A percentile compares a stretch with the other conserved stretches of the same genome.
These are phyloP conservation scores for Trichonephila clavata DNA, from an alignment of 1,140 invertebrate species.

Conservation along the genomic window DNA sequence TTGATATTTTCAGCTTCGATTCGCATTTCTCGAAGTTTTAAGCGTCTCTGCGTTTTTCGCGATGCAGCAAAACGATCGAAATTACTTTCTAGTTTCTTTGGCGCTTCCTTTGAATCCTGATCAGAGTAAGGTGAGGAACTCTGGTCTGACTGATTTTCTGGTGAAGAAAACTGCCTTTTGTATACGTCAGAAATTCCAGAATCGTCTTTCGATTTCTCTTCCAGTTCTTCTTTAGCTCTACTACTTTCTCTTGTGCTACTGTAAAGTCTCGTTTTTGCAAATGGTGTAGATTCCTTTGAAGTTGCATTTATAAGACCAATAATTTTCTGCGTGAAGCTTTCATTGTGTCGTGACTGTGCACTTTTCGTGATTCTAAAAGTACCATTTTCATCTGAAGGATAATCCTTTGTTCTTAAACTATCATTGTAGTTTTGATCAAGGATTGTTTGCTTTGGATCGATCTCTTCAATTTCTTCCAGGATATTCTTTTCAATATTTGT, in stretches of 20 bases:
- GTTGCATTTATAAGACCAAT: constrained; percentile 45
- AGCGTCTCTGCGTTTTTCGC: constrained; percentile 59
- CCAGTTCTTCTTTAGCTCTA: constrained; percentile 7
- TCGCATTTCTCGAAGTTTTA: constrained; percentile 60
- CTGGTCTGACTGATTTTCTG: background rate
- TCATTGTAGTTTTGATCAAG: background rate
- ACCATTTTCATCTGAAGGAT: background rate
- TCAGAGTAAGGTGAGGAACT: background rate
- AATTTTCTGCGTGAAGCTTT: constrained; percentile 64
- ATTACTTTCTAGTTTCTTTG: background rate
- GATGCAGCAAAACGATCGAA: constrained; percentile 68
- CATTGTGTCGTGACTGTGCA: background rate
- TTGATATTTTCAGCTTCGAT: constrained; percentile 65
- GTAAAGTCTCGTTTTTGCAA: constrained; percentile 55
- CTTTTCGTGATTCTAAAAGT: constrained; percentile 33
- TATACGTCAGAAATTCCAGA: background rate
- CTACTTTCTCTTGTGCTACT: constrained; percentile 37
- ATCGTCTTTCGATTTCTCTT: constrained; percentile 58
- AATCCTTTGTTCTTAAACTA: background rate
- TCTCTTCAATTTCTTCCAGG: constrained; percentile 8
- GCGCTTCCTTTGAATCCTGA: too few relatives aligned
- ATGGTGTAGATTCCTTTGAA: constrained; percentile 20
- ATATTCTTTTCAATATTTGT: constrained; percentile 20
- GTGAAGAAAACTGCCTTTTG: background rate
- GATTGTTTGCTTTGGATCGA: background rate